Percentiles rank a stretch among this genome's conserved stretches.
phyloP scores from a whole-genome alignment of 2,797 vertebrate genomes.

The Oreortyx pictus region DNA sequence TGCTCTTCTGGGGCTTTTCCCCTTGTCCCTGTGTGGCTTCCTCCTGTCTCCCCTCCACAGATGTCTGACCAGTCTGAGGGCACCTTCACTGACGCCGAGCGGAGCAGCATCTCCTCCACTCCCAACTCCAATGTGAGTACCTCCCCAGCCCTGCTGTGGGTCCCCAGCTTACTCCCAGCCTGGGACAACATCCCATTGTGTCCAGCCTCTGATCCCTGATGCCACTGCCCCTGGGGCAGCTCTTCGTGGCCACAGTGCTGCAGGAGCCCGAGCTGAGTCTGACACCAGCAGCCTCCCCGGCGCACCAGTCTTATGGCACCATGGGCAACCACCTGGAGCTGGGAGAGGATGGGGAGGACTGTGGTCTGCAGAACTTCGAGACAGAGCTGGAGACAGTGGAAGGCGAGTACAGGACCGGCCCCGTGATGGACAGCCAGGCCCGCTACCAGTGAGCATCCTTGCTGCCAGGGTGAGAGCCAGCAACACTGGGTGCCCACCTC shows the following conservation, averaged over 20 bases:
- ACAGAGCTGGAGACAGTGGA: constrained; percentile 84
- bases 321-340: constrained; percentile 88
- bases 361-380: constrained; percentile 76
- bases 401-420: constrained; percentile 82
- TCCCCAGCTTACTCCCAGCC: neutral
- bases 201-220: neutral
- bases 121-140: constrained; percentile 90
- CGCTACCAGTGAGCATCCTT: constrained; percentile 83
- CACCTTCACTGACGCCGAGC: constrained; percentile 86
- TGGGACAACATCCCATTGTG: neutral
- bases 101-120: constrained; percentile 88
- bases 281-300: constrained; percentile 92
- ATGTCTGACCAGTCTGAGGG: constrained; percentile 90
- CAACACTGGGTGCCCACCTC: neutral
- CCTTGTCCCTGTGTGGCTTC: neutral
- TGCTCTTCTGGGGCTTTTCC: neutral
- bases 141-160: neutral
- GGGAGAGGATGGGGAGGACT: constrained; percentile 75
- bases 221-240: constrained; percentile 74
- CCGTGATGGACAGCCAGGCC: constrained; percentile 84
- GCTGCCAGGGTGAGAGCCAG: neutral
- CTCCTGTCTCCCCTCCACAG: constrained; percentile 48
- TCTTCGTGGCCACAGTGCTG: constrained; percentile 94
- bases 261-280: constrained; percentile 93
- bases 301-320: constrained; percentile 93